Base-by-base conservation (phyloP, 2,888 invertebrate species). In the Lobophora halterata region DNA sequence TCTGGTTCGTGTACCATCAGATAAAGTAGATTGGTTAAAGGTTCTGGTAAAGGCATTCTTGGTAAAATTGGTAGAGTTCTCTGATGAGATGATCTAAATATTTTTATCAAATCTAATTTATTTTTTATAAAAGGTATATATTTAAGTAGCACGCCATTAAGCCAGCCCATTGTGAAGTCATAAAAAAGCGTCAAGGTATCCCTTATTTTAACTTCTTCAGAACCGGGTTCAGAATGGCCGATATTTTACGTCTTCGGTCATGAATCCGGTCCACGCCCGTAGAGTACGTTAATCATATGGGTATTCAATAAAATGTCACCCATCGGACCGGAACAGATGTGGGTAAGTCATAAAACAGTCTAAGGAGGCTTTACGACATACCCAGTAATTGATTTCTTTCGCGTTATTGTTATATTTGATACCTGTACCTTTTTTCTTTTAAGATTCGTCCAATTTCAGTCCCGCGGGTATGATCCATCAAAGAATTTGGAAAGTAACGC, bases 231-330 rank as follows among this genome's bases (percentile, higher is more conserved):
- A 42, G 29, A 52, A 49, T 32, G 43, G 29, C 31, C 34, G 34
- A 46, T 47, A 49, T 47, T 52, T 44, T 49, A 49, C 39, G 46
- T 29, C 16, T 32, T 41, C 32, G 30, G 38, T 52, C 46, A 47
- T 53, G 51, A 56, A 62, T 55, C 49, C 58, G 51, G 40, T 51
- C 55, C 50, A 57, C 23, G 24, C 23, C 31, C 31, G 12, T 27
- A 32, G 25, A 31, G 36, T 28, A 32, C 56, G 55, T 60, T 53
- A 54, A 59, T 61, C 58, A 64, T 61, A 61, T 55, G 56, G 61
- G 52, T 51, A 65, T 61, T 63, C 65, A 59, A 71, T 69, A 70
- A 71, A 64, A 65, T 59, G 44, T 46, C 46, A 40, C 55, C 56
- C 55, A 48, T 47, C 33, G 52, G 60, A 52, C 48, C 33, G 52